phyloP scores from a whole-genome alignment of 2,888 invertebrate genomes.

The Serrognathus titanus region DNA sequence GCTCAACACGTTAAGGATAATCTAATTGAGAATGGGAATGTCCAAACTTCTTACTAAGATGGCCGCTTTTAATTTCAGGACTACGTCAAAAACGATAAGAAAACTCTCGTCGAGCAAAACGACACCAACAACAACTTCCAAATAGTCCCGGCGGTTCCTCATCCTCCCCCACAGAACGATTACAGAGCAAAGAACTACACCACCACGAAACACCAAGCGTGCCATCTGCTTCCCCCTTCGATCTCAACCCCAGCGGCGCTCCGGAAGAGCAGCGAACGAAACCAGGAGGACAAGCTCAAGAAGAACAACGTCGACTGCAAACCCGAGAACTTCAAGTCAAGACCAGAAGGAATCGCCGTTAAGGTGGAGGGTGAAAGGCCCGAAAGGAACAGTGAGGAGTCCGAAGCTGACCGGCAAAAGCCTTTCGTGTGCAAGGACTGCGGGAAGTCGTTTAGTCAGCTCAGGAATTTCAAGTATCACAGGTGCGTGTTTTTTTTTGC shows the following conservation, averaged over 20 bases:
- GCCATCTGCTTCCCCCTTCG: too few relatives aligned
- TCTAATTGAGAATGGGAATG: too few relatives aligned
- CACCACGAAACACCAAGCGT: neutral
- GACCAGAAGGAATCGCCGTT: neutral
- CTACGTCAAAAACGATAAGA: too few relatives aligned
- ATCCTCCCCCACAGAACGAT: slow-evolving; percentile 12
- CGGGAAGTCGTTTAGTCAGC: slow-evolving; percentile 76
- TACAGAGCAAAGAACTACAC: neutral
- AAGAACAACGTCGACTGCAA: too few relatives aligned
- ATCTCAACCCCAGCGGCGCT: too few relatives aligned
- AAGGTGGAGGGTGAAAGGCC: neutral
- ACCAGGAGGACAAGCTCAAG: too few relatives aligned
- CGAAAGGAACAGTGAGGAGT: slow-evolving; percentile 4
- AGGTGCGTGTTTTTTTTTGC: slow-evolving; percentile 37
- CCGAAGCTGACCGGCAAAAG: slow-evolving; percentile 42
- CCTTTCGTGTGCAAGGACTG: slow-evolving; percentile 73
- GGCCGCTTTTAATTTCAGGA: too few relatives aligned
- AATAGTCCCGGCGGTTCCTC: slow-evolving; percentile 10
- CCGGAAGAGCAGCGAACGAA: neutral
- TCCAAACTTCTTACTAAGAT: too few relatives aligned
- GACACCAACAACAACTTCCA: slow-evolving; percentile 41
- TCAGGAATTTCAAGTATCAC: slow-evolving; percentile 82
- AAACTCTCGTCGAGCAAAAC: slow-evolving; percentile 25
- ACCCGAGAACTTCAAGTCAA: neutral
- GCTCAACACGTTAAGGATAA: too few relatives aligned